Base-by-base conservation (phyloP, 1,140 invertebrate genomes). In the Diachasma alloeum region DNA sequence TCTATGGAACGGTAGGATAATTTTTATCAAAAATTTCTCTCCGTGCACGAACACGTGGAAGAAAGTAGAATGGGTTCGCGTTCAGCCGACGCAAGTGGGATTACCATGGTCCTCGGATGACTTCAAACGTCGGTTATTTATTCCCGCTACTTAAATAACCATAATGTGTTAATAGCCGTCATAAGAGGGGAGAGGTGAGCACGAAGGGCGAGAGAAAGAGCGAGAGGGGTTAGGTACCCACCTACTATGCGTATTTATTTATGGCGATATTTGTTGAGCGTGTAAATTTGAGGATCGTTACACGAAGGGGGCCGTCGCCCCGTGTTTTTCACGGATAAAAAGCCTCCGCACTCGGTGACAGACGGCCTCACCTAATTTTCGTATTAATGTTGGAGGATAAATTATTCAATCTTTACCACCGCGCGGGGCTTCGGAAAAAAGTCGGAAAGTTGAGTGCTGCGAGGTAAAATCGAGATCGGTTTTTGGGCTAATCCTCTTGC, bases 81-180 rank as follows among this genome's bases (percentile, higher is more conserved):
- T 31, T 31, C 2, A 31, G 31, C 31, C 6, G 6, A 31, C 31
- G 31, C 6, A 3, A 3, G 31, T 31, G 31, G 39, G n/a, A 56
- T 56, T 56, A 56, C 15, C 59, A 26, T 63, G 59, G 19, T 26
- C 24, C 59, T 63, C 59, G 9, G 6, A 26, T 26, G 24, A 63
- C 8, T 63, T 63, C 6, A 24, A 63, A 24, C 59, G 26, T 63
- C 59, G 24, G 59, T 63, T 63, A 63, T 63, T 63, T 63, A 63
- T 63, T 56, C 48, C 24, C 59, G 59, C 59, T 26, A 24, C 59
- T 63, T 63, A 63, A 63, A 63, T 63, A 63, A 63, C 59, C 59
- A 63, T 63, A 63, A 63, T 31, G 59, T 31, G 9, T 63, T 63
- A 63, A 63, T 63, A 63, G 59, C 59, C 59, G 10, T 11, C 22